Percentiles rank a stretch among this genome's conserved stretches.
phyloP scores from a whole-genome alignment of 2,113 vertebrate species.

The Jacana jacana region DNA sequence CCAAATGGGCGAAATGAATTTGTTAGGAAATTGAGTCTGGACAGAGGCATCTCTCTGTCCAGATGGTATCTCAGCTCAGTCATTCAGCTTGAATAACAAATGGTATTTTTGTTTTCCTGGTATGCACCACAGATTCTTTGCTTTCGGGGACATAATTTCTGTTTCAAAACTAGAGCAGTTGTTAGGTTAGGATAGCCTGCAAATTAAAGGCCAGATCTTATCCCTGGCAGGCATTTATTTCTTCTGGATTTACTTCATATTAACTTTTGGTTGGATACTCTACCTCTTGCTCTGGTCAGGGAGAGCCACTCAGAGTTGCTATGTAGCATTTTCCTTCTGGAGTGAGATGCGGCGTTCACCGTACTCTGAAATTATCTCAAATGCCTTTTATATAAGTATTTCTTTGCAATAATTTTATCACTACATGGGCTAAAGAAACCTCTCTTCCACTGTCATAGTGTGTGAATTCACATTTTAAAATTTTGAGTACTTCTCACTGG shows the following conservation, averaged over 20 bases:
- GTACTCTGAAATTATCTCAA: not conserved
- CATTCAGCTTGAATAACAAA: not conserved
- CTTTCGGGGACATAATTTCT: not conserved
- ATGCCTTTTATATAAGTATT: not conserved
- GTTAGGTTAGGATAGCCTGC: not conserved
- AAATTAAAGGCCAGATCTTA: not conserved
- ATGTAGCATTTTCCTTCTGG: fast-evolving
- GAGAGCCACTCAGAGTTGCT: not conserved
- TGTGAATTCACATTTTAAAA: not conserved
- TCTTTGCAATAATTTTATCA: not conserved
- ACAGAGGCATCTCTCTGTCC: not conserved
- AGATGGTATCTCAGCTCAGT: not conserved
- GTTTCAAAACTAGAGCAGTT: not conserved
- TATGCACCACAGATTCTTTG: not conserved
- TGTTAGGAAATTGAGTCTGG: not conserved
- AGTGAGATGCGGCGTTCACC: not conserved
- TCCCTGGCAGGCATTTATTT: not conserved
- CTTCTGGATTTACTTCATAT: not conserved
- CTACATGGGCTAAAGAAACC: not conserved
- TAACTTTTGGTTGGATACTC: not conserved
- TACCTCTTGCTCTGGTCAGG: not conserved
- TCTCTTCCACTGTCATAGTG: not conserved
- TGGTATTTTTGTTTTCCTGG: not conserved
- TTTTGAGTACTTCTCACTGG: not conserved
- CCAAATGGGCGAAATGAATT: not conserved